These are phyloP conservation scores for Cochlearius cochlearius DNA, from an alignment of 2,113 vertebrate species.

Conservation along the genomic window DNA sequence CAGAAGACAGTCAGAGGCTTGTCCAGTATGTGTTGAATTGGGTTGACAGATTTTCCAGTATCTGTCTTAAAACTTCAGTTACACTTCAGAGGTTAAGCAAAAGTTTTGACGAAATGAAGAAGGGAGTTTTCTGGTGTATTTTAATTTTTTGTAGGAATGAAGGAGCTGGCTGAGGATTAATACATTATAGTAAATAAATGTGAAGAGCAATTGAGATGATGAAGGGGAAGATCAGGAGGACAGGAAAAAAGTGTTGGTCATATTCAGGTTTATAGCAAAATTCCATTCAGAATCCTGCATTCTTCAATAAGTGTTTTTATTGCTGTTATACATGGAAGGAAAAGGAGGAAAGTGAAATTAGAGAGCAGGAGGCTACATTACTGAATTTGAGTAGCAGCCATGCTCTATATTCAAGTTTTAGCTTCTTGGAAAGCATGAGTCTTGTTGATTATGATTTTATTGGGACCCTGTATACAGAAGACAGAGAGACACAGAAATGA, in stretches of 20 bases:
- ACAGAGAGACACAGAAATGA: not conserved
- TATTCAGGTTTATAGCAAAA: not conserved
- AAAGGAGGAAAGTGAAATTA: not conserved
- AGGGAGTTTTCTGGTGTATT: not conserved
- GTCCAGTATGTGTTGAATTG: not conserved
- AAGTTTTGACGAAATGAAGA: not conserved
- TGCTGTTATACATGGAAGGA: not conserved
- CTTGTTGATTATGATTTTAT: not conserved
- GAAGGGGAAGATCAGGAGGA: not conserved
- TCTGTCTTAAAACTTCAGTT: not conserved
- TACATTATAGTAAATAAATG: not conserved
- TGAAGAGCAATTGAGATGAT: not conserved
- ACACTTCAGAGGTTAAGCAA: not conserved
- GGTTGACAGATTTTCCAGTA: not conserved
- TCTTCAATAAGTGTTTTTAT: not conserved
- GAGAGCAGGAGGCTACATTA: not conserved
- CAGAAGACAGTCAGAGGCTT: not conserved
- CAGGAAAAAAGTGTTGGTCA: not conserved
- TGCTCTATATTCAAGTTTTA: not conserved
- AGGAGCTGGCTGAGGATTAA: not conserved
- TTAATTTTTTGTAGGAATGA: not conserved
- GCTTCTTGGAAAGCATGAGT: not conserved
- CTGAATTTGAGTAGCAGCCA: not conserved
- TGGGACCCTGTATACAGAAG: not conserved
- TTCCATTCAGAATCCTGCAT: not conserved